phyloP scores from a whole-genome alignment of 2,888 invertebrate genomes.

The Cheilosia vernalis region DNA sequence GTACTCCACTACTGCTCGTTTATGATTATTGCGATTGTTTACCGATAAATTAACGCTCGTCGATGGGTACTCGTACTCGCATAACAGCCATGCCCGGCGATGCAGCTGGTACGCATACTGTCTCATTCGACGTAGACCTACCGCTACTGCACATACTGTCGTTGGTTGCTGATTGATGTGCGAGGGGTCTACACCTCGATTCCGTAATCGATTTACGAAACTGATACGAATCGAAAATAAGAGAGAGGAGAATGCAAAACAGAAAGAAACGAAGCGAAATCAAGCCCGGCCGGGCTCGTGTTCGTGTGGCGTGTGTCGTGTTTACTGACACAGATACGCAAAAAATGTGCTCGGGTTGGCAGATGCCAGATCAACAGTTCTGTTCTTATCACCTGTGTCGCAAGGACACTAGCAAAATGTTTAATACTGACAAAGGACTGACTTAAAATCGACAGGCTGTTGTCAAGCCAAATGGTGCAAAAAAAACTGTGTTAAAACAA shows the following conservation, averaged over 20 bases:
- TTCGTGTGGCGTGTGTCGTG: background rate
- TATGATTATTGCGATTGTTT: constrained; percentile 47
- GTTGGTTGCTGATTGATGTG: background rate
- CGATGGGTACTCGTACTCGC: background rate
- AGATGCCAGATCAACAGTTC: constrained; percentile 23
- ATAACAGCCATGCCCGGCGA: constrained; percentile 37
- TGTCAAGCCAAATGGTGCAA: too few relatives aligned
- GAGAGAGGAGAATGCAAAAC: constrained; percentile 1
- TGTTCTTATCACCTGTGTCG: constrained; percentile 1
- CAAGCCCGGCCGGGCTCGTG: constrained; percentile 57
- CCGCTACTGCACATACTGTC: too few relatives aligned
- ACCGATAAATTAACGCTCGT: constrained; percentile 54
- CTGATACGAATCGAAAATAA: constrained; percentile 51
- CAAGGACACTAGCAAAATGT: too few relatives aligned
- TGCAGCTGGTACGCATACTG: background rate
- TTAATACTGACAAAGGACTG: too few relatives aligned
- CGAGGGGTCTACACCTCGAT: constrained; percentile 10
- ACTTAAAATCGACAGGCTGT: too few relatives aligned
- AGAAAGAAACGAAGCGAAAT: constrained; percentile 33
- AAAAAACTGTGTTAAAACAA: too few relatives aligned
- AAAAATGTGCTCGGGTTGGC: background rate
- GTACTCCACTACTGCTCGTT: constrained; percentile 12
- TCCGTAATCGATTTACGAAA: constrained; percentile 67
- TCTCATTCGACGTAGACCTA: constrained; percentile 22
- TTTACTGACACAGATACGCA: constrained; percentile 51